These are phyloP conservation scores for Cercopithecus mona DNA, from an alignment of 2,113 vertebrate genomes.

Conservation along the genomic window DNA sequence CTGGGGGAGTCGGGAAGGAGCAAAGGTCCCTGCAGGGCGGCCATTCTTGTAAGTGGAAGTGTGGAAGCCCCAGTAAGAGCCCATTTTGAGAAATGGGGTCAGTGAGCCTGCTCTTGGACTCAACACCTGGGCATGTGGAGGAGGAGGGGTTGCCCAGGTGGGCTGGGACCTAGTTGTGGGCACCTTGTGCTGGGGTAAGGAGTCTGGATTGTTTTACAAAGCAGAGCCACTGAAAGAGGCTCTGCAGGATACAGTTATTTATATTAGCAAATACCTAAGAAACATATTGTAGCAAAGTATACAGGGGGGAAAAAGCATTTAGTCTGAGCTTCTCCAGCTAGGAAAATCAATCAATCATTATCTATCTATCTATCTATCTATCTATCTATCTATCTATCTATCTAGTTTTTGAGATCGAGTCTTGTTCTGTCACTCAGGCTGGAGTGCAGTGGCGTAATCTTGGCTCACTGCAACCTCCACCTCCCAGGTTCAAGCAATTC, in stretches of 20 bases:
- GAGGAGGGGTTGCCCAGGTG: neutral
- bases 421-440: no score
- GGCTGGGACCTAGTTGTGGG: neutral
- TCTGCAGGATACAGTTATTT: neutral
- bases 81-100: rapidly evolving
- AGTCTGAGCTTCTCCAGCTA: neutral
- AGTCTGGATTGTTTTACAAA: neutral
- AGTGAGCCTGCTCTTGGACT: neutral
- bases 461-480: no score
- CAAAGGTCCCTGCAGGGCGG: neutral
- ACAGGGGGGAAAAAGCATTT: neutral
- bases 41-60: neutral
- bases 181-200: neutral
- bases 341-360: neutral
- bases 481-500: no score
- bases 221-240: neutral
- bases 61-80: rapidly evolving
- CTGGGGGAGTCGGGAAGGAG: neutral
- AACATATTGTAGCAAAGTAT: neutral
- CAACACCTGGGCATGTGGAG: neutral
- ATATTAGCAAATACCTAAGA: neutral
- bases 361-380: no score
- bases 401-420: no score
- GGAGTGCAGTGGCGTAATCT: no score
- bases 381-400: no score